Evolutionary conservation across 23 tunicate genomes (phyloP).

Genomic region (Ciona savignyi): DNA sequence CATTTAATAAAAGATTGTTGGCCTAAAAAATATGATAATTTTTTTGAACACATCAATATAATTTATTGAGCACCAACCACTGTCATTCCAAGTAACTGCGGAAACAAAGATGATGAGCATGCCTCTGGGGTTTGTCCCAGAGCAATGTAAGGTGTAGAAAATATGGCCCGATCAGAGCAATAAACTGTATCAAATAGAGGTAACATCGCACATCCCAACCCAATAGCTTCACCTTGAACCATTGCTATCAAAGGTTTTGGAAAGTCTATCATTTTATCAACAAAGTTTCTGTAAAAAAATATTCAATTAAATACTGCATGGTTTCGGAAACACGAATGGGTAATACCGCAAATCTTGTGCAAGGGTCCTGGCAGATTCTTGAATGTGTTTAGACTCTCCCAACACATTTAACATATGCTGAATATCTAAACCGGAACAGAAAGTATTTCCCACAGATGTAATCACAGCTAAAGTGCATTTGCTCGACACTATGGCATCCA

Average conservation of each 20-base stretch:
- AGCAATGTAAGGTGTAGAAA: constrained; percentile 64
- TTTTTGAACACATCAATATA: neutral
- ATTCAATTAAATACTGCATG: no score
- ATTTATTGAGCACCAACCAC: constrained; percentile 50
- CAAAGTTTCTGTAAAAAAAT: constrained; percentile 47
- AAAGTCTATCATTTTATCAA: constrained; percentile 65
- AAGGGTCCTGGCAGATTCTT: constrained; percentile 15
- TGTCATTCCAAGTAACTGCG: constrained; percentile 52
- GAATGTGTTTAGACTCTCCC: constrained; percentile 9
- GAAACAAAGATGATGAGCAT: constrained; percentile 68
- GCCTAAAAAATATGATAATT: constrained; percentile 23
- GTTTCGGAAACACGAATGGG: neutral
- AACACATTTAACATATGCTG: constrained; percentile 24
- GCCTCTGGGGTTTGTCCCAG: constrained; percentile 77
- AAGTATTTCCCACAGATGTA: constrained; percentile 46
- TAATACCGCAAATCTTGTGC: constrained; percentile 39
- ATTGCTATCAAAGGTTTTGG: constrained; percentile 59
- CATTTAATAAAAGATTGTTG: constrained; percentile 62
- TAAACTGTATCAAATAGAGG: constrained; percentile 78
- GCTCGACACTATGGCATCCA: constrained; percentile 49
- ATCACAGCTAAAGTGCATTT: constrained; percentile 38
- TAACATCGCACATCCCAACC: constrained; percentile 69
- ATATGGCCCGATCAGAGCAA: constrained; percentile 67
- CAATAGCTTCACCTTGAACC: constrained; percentile 75
- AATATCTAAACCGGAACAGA: constrained; percentile 66